phyloP scores from a whole-genome alignment of 2,888 invertebrate genomes.

The Dusona sp. region DNA sequence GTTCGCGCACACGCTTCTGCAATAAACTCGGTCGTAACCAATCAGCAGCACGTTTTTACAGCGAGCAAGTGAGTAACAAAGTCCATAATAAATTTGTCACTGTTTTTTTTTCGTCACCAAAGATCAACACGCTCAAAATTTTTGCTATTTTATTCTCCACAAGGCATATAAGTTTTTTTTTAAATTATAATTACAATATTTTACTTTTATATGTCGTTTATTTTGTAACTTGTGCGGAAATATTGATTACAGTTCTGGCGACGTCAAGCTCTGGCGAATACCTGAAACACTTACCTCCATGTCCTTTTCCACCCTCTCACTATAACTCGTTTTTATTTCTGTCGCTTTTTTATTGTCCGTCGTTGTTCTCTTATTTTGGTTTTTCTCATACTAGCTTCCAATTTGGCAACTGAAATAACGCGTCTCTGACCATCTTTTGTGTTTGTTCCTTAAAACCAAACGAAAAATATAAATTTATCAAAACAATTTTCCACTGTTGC shows the following conservation, averaged over 20 bases:
- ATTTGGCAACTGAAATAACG: background rate
- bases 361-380: slow-evolving; percentile 10
- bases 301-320: slow-evolving; percentile 85
- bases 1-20: slow-evolving; percentile 89
- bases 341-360: slow-evolving; percentile 69
- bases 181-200: background rate
- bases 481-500: background rate
- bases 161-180: background rate
- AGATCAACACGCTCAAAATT: slow-evolving; percentile 31
- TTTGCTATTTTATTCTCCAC: slow-evolving; percentile 25
- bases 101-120: slow-evolving; percentile 15
- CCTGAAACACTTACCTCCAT: slow-evolving; percentile 85
- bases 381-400: slow-evolving; percentile 3
- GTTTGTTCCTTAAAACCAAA: background rate
- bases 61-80: slow-evolving; percentile 91
- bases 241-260: slow-evolving; percentile 89
- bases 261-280: slow-evolving; percentile 89
- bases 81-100: background rate
- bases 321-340: slow-evolving; percentile 81
- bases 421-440: background rate
- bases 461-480: background rate
- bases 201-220: slow-evolving; percentile 38
- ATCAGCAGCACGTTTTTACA: slow-evolving; percentile 90
- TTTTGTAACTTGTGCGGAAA: slow-evolving; percentile 79
- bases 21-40: slow-evolving; percentile 89